phyloP scores from a whole-genome alignment of 2,888 invertebrate species.

The Cistogaster globosa region DNA sequence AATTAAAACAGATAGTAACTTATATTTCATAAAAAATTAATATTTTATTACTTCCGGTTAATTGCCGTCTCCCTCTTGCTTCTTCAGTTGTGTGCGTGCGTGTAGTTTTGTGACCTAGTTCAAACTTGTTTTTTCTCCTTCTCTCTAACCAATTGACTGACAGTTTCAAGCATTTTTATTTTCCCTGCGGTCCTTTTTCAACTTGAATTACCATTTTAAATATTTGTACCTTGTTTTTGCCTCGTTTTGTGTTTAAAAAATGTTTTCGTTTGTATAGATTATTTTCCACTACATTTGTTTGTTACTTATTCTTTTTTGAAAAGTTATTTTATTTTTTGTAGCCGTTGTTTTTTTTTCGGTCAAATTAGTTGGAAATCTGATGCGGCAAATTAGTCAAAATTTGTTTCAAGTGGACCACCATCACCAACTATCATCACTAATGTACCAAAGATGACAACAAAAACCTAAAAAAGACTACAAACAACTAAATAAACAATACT shows the following conservation, averaged over 20 bases:
- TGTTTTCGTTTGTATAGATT: conserved; percentile 40
- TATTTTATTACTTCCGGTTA: conserved; percentile 63
- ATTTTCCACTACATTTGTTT: conserved; percentile 69
- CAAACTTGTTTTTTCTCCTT: not conserved
- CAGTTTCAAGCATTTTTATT: not conserved
- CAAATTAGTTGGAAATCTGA: conserved; percentile 78
- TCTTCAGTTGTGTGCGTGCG: not conserved
- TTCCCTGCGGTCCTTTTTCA: conserved; percentile 6
- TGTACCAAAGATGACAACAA: conserved; percentile 32
- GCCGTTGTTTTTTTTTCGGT: conserved; percentile 14
- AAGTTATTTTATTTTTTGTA: not conserved
- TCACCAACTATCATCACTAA: conserved; percentile 53
- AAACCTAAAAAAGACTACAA: not conserved
- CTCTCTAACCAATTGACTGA: not conserved
- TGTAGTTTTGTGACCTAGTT: not conserved
- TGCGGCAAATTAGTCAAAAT: conserved; percentile 73
- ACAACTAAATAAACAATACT: conserved; percentile 5
- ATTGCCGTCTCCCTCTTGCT: not conserved
- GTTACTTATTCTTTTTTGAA: not conserved
- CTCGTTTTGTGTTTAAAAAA: conserved; percentile 19
- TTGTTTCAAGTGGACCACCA: conserved; percentile 76
- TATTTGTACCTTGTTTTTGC: not conserved
- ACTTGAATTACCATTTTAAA: not conserved
- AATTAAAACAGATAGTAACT: conserved; percentile 15
- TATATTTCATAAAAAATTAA: conserved; percentile 57